Evolutionary conservation across 2,888 invertebrate genomes (phyloP), one percentile per base, ranked within the genome.

Genomic region (Pecten maximus): DNA sequence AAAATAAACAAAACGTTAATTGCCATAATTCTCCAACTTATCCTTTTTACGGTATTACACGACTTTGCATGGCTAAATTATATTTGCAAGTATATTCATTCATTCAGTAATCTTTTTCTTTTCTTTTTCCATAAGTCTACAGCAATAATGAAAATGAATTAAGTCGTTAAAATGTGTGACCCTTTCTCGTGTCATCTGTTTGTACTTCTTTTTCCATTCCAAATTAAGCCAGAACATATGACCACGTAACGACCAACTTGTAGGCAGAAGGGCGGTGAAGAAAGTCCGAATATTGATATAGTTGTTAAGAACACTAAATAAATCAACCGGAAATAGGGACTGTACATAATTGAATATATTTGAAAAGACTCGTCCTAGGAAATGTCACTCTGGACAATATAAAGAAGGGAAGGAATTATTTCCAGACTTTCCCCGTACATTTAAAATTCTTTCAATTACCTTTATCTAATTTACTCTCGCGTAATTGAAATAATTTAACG

Each of bases 361-460:
- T 74, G 54, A 54, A 48, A 54, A 54, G 54, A 23, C 54, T 54
- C 23, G 74, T 74, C 74, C 74, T 35, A 35, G 35, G 28, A 74
- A 74, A 74, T 74, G 74, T 74, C 74, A 74, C 28, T 35, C 8
- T 74, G 74, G 74, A 74, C 74, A 74, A 74, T 35, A 35, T 35
- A 74, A 74, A 74, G 60, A 74, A 74, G 35, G 28, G 12, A 74
- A 28, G 35, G 35, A 74, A 74, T 74, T 74, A 74, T 74, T 23
- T 74, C 74, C 74, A 74, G 74, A 74, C 74, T 74, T 74, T 35
- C 35, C 0, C 35, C 35, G 74, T 74, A 35, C 74, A 74, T 74
- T 74, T 74, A 74, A 74, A 74, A 74, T 74, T 74, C 74, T 74
- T 74, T 19, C 74, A 74, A 74, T 74, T 74, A 74, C 74, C 74